Conservation (phyloP, 2,888 invertebrate genomes). For the Tigriopus californicus region DNA sequence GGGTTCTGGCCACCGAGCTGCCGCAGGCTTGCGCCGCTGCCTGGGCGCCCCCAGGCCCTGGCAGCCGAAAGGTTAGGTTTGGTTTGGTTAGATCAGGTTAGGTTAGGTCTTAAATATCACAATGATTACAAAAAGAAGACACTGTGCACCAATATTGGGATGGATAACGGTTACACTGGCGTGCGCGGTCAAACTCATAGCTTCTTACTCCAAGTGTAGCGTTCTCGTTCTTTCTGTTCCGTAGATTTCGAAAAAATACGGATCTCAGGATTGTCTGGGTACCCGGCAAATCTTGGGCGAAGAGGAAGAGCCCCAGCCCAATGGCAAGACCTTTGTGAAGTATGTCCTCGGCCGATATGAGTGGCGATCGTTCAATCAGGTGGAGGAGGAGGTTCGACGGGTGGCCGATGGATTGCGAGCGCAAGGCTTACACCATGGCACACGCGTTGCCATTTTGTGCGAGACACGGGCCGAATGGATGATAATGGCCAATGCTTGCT, state of each 20-base stretch:
- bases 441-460: constrained; percentile 78
- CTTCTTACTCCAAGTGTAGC: no score
- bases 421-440: constrained; percentile 48
- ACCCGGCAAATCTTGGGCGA: constrained; percentile 76
- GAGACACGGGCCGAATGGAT: constrained; percentile 98
- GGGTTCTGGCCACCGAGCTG: no score
- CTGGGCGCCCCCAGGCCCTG: no score
- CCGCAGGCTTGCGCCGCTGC: no score
- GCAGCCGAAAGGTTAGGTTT: no score
- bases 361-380: constrained; percentile 65
- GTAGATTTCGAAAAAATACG: constrained; percentile 34
- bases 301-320: constrained; percentile 81
- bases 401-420: constrained; percentile 69
- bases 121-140: no score
- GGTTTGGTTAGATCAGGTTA: no score
- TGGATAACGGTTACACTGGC: no score
- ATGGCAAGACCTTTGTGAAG: constrained; percentile 76
- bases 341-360: constrained; percentile 80
- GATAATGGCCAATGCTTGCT: constrained; percentile 83
- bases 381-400: constrained; percentile 48
- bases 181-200: no score
- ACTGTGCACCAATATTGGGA: no score
- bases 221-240: no score
- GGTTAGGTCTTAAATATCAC: no score
- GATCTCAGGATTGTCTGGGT: constrained; percentile 58